Evolutionary conservation across 2,888 invertebrate species (phyloP).

Genomic region (Cecidostiba fungosa): DNA sequence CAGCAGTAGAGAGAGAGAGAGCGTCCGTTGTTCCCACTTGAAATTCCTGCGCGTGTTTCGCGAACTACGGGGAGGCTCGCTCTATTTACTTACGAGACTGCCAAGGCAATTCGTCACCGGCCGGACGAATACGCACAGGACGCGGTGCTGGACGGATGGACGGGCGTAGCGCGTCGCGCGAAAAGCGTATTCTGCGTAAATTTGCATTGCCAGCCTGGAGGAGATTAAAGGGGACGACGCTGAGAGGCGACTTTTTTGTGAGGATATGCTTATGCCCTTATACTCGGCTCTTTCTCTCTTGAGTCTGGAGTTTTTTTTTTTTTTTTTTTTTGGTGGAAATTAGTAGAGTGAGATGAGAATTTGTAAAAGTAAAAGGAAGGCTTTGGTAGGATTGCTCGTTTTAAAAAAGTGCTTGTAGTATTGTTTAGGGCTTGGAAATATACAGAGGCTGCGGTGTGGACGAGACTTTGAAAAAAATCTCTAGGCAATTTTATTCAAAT

Average conservation of each 20-base stretch:
- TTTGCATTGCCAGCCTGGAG: conserved; percentile 38
- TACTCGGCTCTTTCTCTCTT: too few species aligned
- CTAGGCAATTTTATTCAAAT: too few species aligned
- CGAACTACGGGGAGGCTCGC: conserved; percentile 13
- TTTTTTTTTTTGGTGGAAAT: too few species aligned
- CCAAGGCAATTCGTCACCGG: conserved; percentile 59
- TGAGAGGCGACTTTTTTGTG: neutral
- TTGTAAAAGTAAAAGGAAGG: too few species aligned
- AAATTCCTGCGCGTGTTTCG: conserved; percentile 45
- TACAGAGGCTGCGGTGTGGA: too few species aligned
- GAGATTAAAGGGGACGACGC: neutral
- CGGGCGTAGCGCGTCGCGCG: neutral
- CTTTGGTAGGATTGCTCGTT: too few species aligned
- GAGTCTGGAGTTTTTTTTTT: too few species aligned
- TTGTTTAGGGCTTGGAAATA: too few species aligned
- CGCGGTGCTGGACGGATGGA: neutral
- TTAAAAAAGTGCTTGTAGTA: too few species aligned
- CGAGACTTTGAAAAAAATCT: too few species aligned
- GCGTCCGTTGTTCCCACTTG: conserved; percentile 39
- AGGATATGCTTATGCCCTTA: too few species aligned
- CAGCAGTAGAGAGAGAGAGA: neutral
- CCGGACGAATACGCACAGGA: conserved; percentile 3
- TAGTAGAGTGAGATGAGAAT: too few species aligned
- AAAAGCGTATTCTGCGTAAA: conserved; percentile 47
- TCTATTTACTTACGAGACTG: conserved; percentile 61